These are phyloP conservation scores for Argyrosomus regius DNA, from an alignment of 2,797 vertebrate species.

Conservation along the genomic window DNA sequence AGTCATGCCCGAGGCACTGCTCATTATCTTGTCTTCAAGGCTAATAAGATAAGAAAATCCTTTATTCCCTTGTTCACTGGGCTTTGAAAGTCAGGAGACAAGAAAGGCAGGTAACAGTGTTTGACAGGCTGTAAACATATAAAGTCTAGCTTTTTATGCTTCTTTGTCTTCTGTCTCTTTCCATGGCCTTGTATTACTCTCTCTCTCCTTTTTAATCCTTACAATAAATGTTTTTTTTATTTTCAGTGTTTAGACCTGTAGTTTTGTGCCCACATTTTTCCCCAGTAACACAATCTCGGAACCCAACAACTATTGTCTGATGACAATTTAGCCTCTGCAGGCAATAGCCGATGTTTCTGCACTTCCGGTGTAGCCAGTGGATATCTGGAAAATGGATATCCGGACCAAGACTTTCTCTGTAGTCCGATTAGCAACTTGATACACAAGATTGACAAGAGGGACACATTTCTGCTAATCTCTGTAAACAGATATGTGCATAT, in stretches of 20 bases:
- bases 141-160: neutral
- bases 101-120: neutral
- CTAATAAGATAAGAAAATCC: constrained; percentile 17
- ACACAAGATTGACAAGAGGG: too few relatives aligned
- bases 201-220: neutral
- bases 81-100: neutral
- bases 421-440: too few relatives aligned
- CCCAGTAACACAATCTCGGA: too few relatives aligned
- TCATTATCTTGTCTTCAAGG: constrained; percentile 44
- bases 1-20: constrained; percentile 25
- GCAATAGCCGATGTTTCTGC: too few relatives aligned
- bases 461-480: too few relatives aligned
- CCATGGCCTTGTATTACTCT: neutral
- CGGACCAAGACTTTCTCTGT: too few relatives aligned
- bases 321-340: too few relatives aligned
- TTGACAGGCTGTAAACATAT: neutral
- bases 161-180: neutral
- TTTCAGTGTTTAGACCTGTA: neutral
- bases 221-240: neutral
- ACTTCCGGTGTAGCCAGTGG: too few relatives aligned
- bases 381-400: too few relatives aligned
- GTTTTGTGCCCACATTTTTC: neutral
- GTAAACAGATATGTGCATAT: too few relatives aligned
- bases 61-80: neutral
- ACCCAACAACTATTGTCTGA: too few relatives aligned